A percentile compares a stretch with the other conserved stretches of the same genome.
Evolutionary conservation across 2,113 vertebrate species (phyloP).

Genomic region (Mionectes macconnelli): DNA sequence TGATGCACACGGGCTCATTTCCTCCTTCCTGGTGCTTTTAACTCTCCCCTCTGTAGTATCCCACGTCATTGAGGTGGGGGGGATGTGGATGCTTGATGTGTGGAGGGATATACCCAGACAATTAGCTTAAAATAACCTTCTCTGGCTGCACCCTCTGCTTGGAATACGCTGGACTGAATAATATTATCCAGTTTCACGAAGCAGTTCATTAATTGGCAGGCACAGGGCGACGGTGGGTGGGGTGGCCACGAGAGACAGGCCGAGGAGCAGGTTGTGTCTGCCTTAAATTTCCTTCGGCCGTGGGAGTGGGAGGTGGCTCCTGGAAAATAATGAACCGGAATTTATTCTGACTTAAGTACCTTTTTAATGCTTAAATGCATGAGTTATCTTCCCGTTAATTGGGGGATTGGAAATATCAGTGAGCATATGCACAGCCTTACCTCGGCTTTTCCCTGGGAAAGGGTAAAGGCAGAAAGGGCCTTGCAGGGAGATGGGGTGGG

Average conservation of each 20-base stretch:
- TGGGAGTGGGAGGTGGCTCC: slow-evolving; percentile 16
- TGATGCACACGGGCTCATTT: neutral
- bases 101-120: neutral
- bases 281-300: neutral
- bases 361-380: slow-evolving; percentile 76
- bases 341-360: slow-evolving; percentile 67
- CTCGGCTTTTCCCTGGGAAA: slow-evolving; percentile 37
- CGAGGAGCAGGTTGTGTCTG: neutral
- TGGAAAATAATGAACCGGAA: slow-evolving; percentile 32
- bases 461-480: neutral
- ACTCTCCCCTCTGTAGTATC: neutral
- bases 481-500: neutral
- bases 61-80: neutral
- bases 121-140: neutral
- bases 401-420: slow-evolving; percentile 77
- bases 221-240: neutral
- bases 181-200: neutral
- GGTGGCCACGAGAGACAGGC: neutral
- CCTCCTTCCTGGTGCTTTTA: neutral
- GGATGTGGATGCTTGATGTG: neutral
- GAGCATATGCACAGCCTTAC: slow-evolving; percentile 68
- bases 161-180: neutral
- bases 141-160: neutral
- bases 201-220: neutral
- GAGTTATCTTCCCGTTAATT: slow-evolving; percentile 74